Evolutionary conservation across 2,888 invertebrate genomes (phyloP).

Genomic region (Mythimna lalbum): DNA sequence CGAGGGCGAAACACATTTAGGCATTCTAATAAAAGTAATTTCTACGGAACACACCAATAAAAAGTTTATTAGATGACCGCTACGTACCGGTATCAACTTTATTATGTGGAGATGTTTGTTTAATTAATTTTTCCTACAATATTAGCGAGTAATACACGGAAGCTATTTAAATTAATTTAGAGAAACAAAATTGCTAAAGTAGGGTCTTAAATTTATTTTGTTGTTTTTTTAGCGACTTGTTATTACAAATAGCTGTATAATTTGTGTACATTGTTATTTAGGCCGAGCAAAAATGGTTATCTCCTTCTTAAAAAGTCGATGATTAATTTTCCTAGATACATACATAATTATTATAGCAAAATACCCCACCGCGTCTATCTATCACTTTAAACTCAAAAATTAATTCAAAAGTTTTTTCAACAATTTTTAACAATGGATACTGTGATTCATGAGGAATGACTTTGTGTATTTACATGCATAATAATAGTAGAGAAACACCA

Average conservation of each 20-base stretch:
- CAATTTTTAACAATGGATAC: no score
- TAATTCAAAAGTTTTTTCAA: no score
- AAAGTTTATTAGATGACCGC: conserved; percentile 55
- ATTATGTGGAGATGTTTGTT: conserved; percentile 40
- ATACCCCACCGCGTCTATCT: no score
- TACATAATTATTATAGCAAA: no score
- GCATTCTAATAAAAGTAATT: conserved; percentile 54
- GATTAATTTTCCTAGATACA: no score
- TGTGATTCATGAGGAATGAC: no score
- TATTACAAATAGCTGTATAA: background rate
- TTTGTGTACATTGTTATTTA: background rate
- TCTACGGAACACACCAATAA: conserved; percentile 48
- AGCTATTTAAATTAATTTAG: conserved; percentile 13
- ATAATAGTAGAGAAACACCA: no score
- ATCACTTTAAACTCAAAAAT: no score
- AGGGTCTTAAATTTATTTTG: no score
- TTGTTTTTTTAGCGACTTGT: background rate
- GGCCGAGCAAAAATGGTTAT: no score
- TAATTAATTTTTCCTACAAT: conserved; percentile 40
- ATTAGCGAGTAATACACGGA: background rate
- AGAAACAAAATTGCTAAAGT: background rate
- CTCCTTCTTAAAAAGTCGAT: no score
- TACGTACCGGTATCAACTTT: conserved; percentile 41
- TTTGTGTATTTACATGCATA: no score
- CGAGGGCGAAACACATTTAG: conserved; percentile 30